These are phyloP conservation scores for Pelobates cultripes DNA, from an alignment of 2,797 vertebrate species.

Conservation along the genomic window DNA sequence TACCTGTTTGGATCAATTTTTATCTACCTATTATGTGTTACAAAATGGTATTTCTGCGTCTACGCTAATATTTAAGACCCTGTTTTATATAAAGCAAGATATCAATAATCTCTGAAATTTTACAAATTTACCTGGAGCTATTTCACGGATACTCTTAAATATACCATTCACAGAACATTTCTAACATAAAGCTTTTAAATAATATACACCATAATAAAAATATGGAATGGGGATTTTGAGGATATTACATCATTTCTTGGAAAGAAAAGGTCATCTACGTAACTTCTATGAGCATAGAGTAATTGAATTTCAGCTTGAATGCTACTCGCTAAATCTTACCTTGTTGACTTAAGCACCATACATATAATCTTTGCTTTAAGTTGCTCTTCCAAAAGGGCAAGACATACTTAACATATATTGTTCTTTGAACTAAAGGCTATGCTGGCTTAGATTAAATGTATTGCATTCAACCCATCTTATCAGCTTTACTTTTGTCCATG, in stretches of 20 bases:
- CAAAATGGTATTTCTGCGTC: too few species aligned
- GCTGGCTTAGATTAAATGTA: background rate
- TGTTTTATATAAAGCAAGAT: background rate
- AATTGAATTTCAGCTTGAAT: conserved; percentile 21
- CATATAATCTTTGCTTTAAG: background rate
- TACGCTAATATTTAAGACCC: background rate
- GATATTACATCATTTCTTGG: conserved; percentile 20
- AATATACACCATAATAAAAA: conserved; percentile 35
- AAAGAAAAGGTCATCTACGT: conserved; percentile 28
- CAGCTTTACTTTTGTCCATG: background rate
- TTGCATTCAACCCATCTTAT: background rate
- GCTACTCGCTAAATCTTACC: conserved; percentile 10
- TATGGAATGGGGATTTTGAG: background rate
- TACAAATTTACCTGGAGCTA: background rate
- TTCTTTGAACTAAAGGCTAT: conserved; percentile 24
- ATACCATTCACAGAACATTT: too few species aligned
- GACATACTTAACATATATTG: conserved; percentile 25
- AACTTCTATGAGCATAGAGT: conserved; percentile 15
- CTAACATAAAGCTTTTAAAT: background rate
- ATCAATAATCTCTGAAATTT: background rate
- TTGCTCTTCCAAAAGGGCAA: conserved; percentile 24
- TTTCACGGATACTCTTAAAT: too few species aligned
- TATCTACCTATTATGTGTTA: too few species aligned
- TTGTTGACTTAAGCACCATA: conserved; percentile 4
- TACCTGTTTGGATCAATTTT: too few species aligned